Percentiles rank a stretch among this genome's conserved stretches.
These are phyloP conservation scores for Otis tarda DNA, from an alignment of 2,113 vertebrate genomes.

Conservation along the genomic window DNA sequence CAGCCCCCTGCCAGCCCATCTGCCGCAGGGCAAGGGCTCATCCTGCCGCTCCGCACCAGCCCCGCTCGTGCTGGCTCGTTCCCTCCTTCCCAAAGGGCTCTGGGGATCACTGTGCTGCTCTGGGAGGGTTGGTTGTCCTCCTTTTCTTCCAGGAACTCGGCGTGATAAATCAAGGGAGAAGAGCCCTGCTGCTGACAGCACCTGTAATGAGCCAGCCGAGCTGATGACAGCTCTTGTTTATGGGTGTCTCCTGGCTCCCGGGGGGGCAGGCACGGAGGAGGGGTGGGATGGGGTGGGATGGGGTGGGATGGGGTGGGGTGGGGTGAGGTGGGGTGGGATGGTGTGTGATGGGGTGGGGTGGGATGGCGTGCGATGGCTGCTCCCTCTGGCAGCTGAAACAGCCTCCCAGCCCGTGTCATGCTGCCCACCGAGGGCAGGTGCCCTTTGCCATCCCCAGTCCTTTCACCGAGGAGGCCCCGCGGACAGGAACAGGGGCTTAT, in stretches of 20 bases:
- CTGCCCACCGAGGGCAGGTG: not conserved
- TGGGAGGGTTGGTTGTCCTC: not conserved
- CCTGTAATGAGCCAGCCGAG: not conserved
- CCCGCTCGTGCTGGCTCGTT: fast-evolving
- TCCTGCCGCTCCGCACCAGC: not conserved
- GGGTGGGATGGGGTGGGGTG: not conserved
- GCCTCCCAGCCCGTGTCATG: fast-evolving
- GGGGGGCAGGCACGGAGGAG: fast-evolving
- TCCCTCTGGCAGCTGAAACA: not conserved
- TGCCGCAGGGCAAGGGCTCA: fast-evolving
- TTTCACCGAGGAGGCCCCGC: fast-evolving
- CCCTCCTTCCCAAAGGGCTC: not conserved
- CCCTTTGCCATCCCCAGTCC: not conserved
- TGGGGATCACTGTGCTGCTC: fast-evolving
- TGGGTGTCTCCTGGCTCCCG: not conserved
- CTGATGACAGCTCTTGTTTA: not conserved
- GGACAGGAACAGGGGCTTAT: not conserved
- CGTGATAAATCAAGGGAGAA: constrained; percentile 20
- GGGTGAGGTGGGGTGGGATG: too few species aligned
- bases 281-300: not conserved
- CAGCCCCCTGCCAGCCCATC: not conserved
- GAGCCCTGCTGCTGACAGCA: not conserved
- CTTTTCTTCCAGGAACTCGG: not conserved
- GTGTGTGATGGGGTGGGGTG: too few species aligned
- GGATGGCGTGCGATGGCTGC: not conserved